These are phyloP conservation scores for Callithrix jacchus DNA, from an alignment of 2,113 vertebrate genomes.

Conservation along the genomic window DNA sequence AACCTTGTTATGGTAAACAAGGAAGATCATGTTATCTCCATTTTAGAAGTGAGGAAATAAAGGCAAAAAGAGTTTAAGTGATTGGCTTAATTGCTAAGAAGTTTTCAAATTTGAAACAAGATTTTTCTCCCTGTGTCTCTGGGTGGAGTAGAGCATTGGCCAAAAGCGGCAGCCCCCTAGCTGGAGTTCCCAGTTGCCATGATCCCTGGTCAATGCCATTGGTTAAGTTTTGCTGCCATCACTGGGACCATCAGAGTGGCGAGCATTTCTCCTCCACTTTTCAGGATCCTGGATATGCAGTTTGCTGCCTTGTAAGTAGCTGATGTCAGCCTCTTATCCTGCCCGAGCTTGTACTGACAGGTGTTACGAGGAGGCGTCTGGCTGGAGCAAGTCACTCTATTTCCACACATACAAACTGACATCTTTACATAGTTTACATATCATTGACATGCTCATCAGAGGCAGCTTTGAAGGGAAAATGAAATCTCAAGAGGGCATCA, in stretches of 20 bases:
- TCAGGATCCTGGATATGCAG: not conserved
- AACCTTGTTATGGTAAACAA: not conserved
- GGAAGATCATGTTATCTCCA: not conserved
- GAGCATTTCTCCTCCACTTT: not conserved
- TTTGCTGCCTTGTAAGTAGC: not conserved
- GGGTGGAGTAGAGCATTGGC: not conserved
- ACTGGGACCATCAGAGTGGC: not conserved
- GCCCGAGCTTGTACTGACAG: fast-evolving
- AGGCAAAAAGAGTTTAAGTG: not conserved
- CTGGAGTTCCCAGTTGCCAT: fast-evolving
- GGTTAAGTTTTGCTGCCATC: not conserved
- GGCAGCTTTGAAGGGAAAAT: not conserved
- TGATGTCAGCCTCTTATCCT: not conserved
- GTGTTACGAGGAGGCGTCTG: not conserved
- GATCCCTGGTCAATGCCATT: not conserved
- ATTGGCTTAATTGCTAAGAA: not conserved
- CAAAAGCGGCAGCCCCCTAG: not conserved
- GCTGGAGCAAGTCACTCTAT: not conserved
- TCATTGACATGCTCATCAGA: not conserved
- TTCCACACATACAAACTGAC: not conserved
- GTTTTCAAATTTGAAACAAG: not conserved
- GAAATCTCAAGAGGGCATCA: not conserved
- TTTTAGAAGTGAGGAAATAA: not conserved
- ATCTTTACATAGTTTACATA: not conserved
- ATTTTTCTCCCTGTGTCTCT: not conserved